These are phyloP conservation scores for Drosophila phalerata DNA, from an alignment of 2,888 invertebrate species.

Conservation along the genomic window DNA sequence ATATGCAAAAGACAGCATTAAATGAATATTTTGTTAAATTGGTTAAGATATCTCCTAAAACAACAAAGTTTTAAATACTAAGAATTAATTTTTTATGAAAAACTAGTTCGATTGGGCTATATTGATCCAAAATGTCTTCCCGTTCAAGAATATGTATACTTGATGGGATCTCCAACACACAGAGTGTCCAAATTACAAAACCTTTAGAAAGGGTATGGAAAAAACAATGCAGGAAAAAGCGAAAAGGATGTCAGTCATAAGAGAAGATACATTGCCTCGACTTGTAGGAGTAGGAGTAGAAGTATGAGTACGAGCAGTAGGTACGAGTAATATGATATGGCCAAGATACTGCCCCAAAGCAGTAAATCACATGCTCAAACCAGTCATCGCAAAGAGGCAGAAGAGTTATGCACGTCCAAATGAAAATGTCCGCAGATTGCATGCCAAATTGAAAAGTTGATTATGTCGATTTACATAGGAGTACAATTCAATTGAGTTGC, in stretches of 20 bases:
- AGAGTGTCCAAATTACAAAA: not conserved
- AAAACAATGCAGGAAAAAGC: constrained; percentile 73
- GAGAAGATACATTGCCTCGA: constrained; percentile 73
- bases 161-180: too few species aligned
- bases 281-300: constrained; percentile 63
- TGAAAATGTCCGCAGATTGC: constrained; percentile 69
- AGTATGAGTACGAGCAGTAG: constrained; percentile 24
- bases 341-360: constrained; percentile 71
- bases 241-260: constrained; percentile 78
- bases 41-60: too few species aligned
- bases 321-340: constrained; percentile 69
- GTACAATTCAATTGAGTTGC: constrained; percentile 68
- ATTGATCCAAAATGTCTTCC: too few species aligned
- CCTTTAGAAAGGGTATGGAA: not conserved
- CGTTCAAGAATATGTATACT: not conserved
- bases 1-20: too few species aligned
- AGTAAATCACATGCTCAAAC: constrained; percentile 67
- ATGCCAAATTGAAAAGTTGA: constrained; percentile 73
- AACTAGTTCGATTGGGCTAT: too few species aligned
- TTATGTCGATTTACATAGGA: constrained; percentile 75
- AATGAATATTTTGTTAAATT: too few species aligned
- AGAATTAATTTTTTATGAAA: too few species aligned
- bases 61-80: too few species aligned
- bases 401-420: constrained; percentile 66
- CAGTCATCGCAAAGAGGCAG: constrained; percentile 25